phyloP scores from a whole-genome alignment of 2,113 vertebrate genomes.

The Ascaphus truei region DNA sequence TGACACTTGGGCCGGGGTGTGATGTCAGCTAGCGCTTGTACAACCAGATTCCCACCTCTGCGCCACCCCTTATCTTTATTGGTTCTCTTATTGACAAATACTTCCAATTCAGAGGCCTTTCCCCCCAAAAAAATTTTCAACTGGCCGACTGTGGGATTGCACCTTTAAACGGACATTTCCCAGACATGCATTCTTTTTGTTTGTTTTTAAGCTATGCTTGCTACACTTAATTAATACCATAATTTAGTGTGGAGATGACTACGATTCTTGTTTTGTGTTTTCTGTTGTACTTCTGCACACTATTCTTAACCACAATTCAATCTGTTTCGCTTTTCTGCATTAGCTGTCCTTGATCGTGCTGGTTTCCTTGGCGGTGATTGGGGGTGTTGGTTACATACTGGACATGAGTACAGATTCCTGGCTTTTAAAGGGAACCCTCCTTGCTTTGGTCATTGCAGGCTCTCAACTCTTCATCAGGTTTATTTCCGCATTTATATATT shows the following conservation, averaged over 20 bases:
- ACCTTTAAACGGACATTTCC: no score
- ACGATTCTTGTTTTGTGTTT: constrained; percentile 20
- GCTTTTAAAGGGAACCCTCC: constrained; percentile 86
- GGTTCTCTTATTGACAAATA: no score
- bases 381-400: constrained; percentile 73
- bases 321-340: constrained; percentile 36
- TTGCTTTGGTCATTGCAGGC: constrained; percentile 65
- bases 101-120: no score
- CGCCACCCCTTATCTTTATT: no score
- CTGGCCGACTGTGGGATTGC: no score
- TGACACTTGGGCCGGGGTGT: no score
- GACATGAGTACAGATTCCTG: constrained; percentile 87
- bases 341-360: constrained; percentile 66
- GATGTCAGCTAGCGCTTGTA: no score
- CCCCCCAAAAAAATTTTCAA: no score
- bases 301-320: no score
- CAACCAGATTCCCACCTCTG: no score
- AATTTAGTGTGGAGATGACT: not conserved
- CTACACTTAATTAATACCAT: not conserved
- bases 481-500: no score
- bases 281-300: not conserved
- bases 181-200: no score
- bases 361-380: constrained; percentile 62
- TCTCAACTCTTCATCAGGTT: constrained; percentile 77
- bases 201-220: not conserved